phyloP scores from a whole-genome alignment of 2,113 vertebrate species.

The Eonycteris spelaea region DNA sequence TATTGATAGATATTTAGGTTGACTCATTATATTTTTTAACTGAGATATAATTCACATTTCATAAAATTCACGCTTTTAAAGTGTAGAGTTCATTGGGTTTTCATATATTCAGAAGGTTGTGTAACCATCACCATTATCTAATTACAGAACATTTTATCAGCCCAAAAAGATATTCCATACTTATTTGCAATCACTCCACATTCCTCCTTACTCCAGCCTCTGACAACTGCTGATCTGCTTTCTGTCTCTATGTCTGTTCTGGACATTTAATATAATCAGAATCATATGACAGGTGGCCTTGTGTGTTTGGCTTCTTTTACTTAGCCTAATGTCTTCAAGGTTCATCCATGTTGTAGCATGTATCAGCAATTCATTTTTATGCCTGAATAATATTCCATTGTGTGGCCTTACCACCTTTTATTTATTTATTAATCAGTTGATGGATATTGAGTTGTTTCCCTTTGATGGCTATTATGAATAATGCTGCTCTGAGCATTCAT shows the following conservation, averaged over 20 bases:
- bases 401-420: background rate
- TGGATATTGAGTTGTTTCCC: background rate
- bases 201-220: no score
- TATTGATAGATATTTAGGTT: background rate
- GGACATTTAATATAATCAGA: background rate
- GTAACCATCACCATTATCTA: background rate
- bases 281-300: background rate
- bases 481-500: background rate
- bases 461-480: background rate
- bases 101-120: background rate
- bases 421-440: background rate
- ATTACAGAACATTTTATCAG: background rate
- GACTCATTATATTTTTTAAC: background rate
- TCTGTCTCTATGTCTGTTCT: background rate
- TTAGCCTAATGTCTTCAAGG: background rate
- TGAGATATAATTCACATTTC: background rate
- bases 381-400: background rate
- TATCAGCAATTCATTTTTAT: background rate
- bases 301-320: background rate
- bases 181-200: background rate
- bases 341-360: background rate
- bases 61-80: background rate
- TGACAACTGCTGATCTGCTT: background rate
- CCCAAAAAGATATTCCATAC: background rate
- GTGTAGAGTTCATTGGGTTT: background rate